phyloP scores from a whole-genome alignment of 2,888 invertebrate species.

The Napeogenes inachia region DNA sequence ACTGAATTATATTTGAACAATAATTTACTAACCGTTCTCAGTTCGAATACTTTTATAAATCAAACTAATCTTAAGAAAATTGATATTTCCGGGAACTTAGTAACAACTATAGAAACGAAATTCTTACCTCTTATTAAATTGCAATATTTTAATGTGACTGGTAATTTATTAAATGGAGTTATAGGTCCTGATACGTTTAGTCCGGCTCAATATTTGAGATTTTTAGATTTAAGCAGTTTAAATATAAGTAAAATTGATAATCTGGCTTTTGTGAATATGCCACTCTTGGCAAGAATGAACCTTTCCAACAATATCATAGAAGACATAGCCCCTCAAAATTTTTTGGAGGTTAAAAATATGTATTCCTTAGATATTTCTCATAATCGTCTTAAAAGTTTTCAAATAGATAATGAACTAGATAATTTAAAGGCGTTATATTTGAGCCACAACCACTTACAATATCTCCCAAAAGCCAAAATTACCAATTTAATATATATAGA shows the following conservation, averaged over 20 bases:
- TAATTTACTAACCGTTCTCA: slow-evolving; percentile 46
- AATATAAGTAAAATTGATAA: slow-evolving; percentile 47
- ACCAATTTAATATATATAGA: slow-evolving; percentile 24
- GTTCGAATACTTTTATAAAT: slow-evolving; percentile 40
- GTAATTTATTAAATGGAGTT: slow-evolving; percentile 46
- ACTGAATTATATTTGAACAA: slow-evolving; percentile 49
- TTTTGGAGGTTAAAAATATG: slow-evolving; percentile 50
- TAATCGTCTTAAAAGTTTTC: slow-evolving; percentile 46
- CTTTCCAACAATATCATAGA: slow-evolving; percentile 54
- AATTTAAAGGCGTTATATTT: slow-evolving; percentile 55
- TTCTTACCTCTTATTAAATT: slow-evolving; percentile 53
- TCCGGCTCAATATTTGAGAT: slow-evolving; percentile 53
- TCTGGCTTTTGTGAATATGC: slow-evolving; percentile 51
- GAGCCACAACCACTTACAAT: slow-evolving; percentile 48
- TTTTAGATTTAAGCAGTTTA: slow-evolving; percentile 53
- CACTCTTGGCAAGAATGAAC: slow-evolving; percentile 54
- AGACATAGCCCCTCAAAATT: slow-evolving; percentile 49
- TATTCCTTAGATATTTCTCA: slow-evolving; percentile 58
- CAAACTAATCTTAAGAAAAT: slow-evolving; percentile 46
- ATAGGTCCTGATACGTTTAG: slow-evolving; percentile 49
- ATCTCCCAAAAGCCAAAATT: slow-evolving; percentile 27
- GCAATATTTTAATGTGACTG: slow-evolving; percentile 51
- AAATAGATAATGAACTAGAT: slow-evolving; percentile 40
- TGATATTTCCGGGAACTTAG: slow-evolving; percentile 56
- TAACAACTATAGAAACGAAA: slow-evolving; percentile 44